Conservation (phyloP, 2,797 vertebrate genomes). For the Pteropus rufus region DNA sequence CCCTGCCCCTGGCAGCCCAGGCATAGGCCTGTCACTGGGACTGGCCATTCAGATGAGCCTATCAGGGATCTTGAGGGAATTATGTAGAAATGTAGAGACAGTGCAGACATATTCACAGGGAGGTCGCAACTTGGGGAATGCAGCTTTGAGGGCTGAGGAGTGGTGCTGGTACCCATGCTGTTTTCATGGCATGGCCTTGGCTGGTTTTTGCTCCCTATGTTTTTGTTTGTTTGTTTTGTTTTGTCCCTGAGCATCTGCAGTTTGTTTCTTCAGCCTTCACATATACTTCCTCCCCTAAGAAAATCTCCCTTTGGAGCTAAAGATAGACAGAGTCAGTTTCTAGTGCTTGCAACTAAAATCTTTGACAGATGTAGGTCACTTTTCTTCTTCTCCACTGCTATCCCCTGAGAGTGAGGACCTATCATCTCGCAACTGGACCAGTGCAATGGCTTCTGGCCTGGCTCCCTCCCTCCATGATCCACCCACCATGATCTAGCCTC, state of each 20-base stretch:
- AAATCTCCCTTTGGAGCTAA: neutral
- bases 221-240: neutral
- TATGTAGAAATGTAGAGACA: neutral
- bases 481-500: neutral
- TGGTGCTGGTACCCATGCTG: neutral
- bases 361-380: too few species aligned
- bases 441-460: fast-evolving
- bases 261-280: neutral
- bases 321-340: neutral
- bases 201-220: neutral
- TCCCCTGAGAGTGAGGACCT: neutral
- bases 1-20: neutral
- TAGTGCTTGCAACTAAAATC: neutral
- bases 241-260: neutral
- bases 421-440: neutral
- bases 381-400: neutral
- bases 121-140: neutral
- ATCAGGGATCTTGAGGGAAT: neutral
- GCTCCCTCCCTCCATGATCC: neutral
- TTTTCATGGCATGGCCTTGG: neutral
- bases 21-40: neutral
- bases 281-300: fast-evolving
- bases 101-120: neutral
- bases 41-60: neutral
- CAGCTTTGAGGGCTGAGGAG: fast-evolving